phyloP scores from a whole-genome alignment of 92 coral and sea anemone genomes.

The Zoanthus solanderi region DNA sequence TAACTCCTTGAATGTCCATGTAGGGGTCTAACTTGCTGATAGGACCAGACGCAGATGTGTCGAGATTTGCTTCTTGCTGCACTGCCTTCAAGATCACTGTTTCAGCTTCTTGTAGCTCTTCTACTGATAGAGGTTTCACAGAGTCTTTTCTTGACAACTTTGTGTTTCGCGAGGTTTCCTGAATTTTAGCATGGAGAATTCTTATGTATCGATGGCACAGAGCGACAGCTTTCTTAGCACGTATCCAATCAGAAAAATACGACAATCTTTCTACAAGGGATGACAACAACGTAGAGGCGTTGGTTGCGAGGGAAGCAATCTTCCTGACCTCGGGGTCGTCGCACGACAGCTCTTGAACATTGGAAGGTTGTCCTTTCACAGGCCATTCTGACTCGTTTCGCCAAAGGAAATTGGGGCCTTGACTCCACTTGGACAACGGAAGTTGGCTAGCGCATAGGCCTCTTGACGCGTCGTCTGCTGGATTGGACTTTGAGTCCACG shows the following conservation, averaged over 20 bases:
- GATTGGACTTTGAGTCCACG: constrained; percentile 17
- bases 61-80: constrained; percentile 13
- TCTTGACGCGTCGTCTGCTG: background rate
- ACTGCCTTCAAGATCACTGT: constrained; percentile 26
- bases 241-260: constrained; percentile 41
- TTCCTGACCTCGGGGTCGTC: constrained; percentile 29
- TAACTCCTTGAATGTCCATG: background rate
- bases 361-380: background rate
- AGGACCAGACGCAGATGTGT: background rate
- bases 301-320: background rate
- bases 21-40: background rate
- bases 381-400: background rate
- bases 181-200: background rate
- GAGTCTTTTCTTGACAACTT: background rate
- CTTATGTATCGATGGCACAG: background rate
- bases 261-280: constrained; percentile 8
- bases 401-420: constrained; percentile 33
- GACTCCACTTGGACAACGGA: background rate
- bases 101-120: constrained; percentile 34
- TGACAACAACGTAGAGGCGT: background rate
- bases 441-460: constrained; percentile 10
- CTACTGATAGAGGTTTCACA: background rate
- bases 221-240: constrained; percentile 43
- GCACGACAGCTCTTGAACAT: background rate
- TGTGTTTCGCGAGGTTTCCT: background rate